Conservation (phyloP, 1,140 invertebrate genomes). For the Drosophila setifemur region DNA sequence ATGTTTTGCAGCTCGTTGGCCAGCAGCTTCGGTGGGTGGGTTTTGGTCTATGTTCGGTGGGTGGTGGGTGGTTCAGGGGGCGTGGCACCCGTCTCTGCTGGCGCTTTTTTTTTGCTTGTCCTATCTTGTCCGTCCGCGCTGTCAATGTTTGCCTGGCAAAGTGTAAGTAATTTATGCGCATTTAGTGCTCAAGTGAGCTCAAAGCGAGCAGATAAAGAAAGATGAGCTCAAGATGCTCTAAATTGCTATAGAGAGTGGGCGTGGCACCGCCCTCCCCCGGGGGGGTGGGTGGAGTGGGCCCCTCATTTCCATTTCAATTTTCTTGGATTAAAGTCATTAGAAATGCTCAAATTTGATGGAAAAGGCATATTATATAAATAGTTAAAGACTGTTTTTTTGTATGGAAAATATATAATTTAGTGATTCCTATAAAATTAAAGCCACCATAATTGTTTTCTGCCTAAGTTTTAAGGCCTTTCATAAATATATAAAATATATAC, state of each 20-base stretch:
- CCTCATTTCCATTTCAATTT: constrained; percentile 19
- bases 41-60: too few relatives aligned
- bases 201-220: constrained; percentile 52
- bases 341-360: not conserved
- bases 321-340: not conserved
- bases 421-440: too few relatives aligned
- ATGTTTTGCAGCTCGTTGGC: constrained; percentile 70
- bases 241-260: not conserved
- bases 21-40: constrained; percentile 11
- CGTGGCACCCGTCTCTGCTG: constrained; percentile 5
- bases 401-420: too few relatives aligned
- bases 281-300: not conserved
- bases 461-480: too few relatives aligned
- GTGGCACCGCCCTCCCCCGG: not conserved
- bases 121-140: not conserved
- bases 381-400: not conserved
- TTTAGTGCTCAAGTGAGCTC: constrained; percentile 76
- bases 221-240: constrained; percentile 38
- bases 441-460: too few relatives aligned
- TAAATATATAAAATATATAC: too few relatives aligned
- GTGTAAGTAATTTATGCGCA: constrained; percentile 80
- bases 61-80: constrained; percentile 19
- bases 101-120: constrained; percentile 15
- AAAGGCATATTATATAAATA: too few relatives aligned
- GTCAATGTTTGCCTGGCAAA: constrained; percentile 78